phyloP scores from a whole-genome alignment of 2,888 invertebrate species.

The Tetheella fluctuosa region DNA sequence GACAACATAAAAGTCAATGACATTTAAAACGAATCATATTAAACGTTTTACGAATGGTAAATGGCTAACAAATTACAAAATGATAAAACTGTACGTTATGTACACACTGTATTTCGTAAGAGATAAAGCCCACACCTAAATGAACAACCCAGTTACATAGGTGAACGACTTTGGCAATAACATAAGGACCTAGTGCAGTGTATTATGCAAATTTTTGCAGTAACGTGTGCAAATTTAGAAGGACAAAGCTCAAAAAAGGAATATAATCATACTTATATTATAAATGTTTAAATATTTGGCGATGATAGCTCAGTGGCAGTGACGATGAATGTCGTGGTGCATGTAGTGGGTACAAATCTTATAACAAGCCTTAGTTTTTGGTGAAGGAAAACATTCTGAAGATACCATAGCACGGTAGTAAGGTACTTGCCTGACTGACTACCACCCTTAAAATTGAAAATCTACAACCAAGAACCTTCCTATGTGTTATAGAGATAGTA shows the following conservation, averaged over 20 bases:
- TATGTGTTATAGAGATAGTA: no score
- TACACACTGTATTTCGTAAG: constrained; percentile 38
- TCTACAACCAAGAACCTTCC: no score
- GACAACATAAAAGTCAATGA: background rate
- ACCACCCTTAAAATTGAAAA: no score
- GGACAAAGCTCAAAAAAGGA: background rate
- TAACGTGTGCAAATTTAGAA: constrained; percentile 12
- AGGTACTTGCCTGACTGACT: no score
- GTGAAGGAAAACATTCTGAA: no score
- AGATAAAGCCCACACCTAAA: constrained; percentile 43
- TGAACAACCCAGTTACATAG: constrained; percentile 55
- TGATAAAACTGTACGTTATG: constrained; percentile 15
- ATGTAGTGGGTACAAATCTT: no score
- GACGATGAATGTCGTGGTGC: no score
- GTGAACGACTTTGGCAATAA: constrained; percentile 48
- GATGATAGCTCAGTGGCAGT: no score
- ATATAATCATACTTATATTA: no score
- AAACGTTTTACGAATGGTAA: constrained; percentile 9
- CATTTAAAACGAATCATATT: constrained; percentile 7
- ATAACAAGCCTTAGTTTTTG: no score
- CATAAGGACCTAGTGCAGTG: constrained; percentile 26
- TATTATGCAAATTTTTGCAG: constrained; percentile 13
- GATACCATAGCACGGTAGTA: no score
- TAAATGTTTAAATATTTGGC: no score
- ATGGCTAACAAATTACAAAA: constrained; percentile 12